phyloP scores from a whole-genome alignment of 2,113 vertebrate genomes.

The Zosterops borbonicus region DNA sequence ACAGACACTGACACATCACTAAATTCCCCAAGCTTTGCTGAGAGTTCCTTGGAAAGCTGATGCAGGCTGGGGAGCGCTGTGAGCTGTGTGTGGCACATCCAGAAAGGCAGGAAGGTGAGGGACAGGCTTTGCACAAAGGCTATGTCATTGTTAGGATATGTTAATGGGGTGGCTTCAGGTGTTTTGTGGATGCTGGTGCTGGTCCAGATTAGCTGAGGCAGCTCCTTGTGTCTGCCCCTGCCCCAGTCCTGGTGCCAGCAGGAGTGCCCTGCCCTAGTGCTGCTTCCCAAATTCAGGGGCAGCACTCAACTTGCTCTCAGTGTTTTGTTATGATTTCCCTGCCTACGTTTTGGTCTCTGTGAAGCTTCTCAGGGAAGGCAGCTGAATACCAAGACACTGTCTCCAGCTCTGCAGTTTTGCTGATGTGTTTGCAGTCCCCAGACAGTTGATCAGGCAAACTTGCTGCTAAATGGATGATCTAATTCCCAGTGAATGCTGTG shows the following conservation, averaged over 20 bases:
- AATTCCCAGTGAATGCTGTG: background rate
- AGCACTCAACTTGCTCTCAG: fast-evolving
- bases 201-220: background rate
- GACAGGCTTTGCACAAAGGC: background rate
- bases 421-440: constrained; percentile 2
- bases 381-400: background rate
- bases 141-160: background rate
- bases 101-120: background rate
- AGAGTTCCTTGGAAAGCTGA: background rate
- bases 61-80: background rate
- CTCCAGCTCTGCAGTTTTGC: background rate
- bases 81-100: background rate
- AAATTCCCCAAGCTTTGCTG: background rate
- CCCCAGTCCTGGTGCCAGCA: background rate
- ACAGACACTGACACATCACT: background rate
- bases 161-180: background rate
- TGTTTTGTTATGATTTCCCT: background rate
- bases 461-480: constrained; percentile 12
- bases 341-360: background rate
- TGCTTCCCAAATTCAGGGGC: background rate
- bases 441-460: background rate
- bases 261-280: background rate
- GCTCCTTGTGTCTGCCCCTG: background rate
- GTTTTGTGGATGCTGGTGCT: background rate
- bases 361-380: background rate